Conservation (phyloP, 2,797 vertebrate species). For the Lacerta viridis region DNA sequence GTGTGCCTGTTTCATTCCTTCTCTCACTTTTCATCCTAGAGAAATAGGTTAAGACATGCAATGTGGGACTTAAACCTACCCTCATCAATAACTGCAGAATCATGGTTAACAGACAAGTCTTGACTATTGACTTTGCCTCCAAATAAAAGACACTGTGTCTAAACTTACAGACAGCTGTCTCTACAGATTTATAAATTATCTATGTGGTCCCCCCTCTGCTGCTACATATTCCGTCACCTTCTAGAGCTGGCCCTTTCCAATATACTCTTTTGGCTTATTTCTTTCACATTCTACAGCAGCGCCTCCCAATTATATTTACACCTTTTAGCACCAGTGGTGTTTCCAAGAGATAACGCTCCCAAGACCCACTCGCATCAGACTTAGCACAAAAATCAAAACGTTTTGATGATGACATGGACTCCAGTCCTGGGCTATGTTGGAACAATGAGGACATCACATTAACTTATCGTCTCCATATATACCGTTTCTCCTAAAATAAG, state of each 20-base stretch:
- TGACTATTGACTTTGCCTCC: constrained; percentile 18
- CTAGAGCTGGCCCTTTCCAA: neutral
- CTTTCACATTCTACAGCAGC: neutral
- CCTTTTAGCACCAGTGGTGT: neutral
- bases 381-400: neutral
- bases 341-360: constrained; percentile 4
- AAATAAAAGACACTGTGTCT: constrained; percentile 1
- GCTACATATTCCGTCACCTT: constrained; percentile 38
- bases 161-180: constrained; percentile 22
- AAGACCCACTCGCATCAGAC: constrained; percentile 8
- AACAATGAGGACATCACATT: neutral
- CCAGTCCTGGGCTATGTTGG: rapidly evolving
- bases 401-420: neutral
- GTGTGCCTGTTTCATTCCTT: constrained; percentile 10
- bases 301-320: constrained; percentile 15
- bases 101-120: constrained; percentile 9
- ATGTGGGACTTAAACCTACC: neutral
- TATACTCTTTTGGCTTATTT: constrained; percentile 15
- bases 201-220: neutral
- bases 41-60: constrained; percentile 21
- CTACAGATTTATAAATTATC: constrained; percentile 10
- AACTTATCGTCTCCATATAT: neutral
- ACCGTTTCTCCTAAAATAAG: no score
- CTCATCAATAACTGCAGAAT: neutral
- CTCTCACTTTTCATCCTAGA: neutral